Base-by-base conservation (phyloP, 2,113 vertebrate genomes). In the Lagopus leucura region DNA sequence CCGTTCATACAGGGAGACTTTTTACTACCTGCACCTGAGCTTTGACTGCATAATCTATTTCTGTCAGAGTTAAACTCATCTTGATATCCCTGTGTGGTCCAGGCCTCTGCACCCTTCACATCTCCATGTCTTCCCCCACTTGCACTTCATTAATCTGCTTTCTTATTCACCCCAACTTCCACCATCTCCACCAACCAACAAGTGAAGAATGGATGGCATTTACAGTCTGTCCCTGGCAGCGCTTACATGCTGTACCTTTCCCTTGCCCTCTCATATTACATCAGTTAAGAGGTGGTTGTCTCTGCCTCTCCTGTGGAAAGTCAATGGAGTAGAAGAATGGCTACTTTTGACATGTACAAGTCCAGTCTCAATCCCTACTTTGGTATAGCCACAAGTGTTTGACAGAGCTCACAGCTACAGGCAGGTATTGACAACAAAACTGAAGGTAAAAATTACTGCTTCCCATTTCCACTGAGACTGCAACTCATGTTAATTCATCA, bases 401-500 rank as follows among this genome's bases (percentile, higher is more conserved):
- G 40, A 75, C 30, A 75, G 40, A 63, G 11, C 5, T 30, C 27
- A 64, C 13, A 77, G 5, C 13, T 25, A 47, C 13, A 86, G 45
- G 32, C 38, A 78, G 28, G 28, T 61, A 86, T 88, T 81, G 38
- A 77, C 36, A 30, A 20, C 42, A 17, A 21, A 11, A 34, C 36
- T 13, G 17, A 54, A 74, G 22, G 34, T 52, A 86, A 89, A 82
- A 48, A 63, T 42, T 24, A 60, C 10, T 5, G 1, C 28, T 80
- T 25, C 34, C 38, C 42, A 19, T 73, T 73, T 80, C 47, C 69
- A 81, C 60, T 13, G 52, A 74, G 75, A 47, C 55, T 70, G 66
- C 60, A 94, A 74, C 60, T 89, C 67, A 73, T 30, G n/a, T 57
- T 75, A 83, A 92, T 89, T 70, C 64, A 85, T 24, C 77, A 55